phyloP scores from a whole-genome alignment of 2,797 vertebrate species.

The Galago senegalensis region DNA sequence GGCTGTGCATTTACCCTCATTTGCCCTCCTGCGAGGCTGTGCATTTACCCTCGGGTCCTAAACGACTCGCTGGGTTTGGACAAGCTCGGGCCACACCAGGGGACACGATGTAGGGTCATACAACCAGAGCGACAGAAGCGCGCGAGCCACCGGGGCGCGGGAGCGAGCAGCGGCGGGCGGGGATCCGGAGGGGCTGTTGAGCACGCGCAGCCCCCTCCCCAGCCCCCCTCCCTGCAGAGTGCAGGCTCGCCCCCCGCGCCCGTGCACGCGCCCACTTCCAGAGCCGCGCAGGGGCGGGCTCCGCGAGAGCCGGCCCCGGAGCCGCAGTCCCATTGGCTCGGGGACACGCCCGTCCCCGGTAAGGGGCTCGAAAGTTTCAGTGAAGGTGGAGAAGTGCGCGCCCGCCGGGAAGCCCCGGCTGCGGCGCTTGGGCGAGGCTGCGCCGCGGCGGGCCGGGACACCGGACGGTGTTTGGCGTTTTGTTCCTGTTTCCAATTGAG shows the following conservation, averaged over 20 bases:
- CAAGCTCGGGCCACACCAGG: background rate
- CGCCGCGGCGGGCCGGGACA: background rate
- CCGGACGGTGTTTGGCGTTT: background rate
- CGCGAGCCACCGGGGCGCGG: background rate
- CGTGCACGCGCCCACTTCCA: accelerated
- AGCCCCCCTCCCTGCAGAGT: too few relatives aligned
- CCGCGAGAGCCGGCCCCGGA: background rate
- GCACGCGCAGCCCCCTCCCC: background rate
- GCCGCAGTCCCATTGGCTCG: conserved; percentile 69
- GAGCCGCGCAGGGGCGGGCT: conserved; percentile 35
- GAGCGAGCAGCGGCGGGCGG: background rate
- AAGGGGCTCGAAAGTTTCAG: conserved; percentile 84
- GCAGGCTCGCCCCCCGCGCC: background rate
- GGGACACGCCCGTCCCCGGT: conserved; percentile 57
- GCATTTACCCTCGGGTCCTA: background rate
- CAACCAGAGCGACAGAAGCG: background rate
- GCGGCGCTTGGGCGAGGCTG: conserved; percentile 33
- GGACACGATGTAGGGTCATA: background rate
- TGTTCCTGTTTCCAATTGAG: background rate
- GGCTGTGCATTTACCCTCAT: background rate
- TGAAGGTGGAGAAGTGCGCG: conserved; percentile 85
- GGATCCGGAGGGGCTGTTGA: accelerated
- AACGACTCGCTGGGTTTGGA: background rate
- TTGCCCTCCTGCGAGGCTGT: accelerated
- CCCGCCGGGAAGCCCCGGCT: conserved; percentile 35